These are phyloP conservation scores for Melitaea athalia DNA, from an alignment of 2,888 invertebrate species.

Conservation along the genomic window DNA sequence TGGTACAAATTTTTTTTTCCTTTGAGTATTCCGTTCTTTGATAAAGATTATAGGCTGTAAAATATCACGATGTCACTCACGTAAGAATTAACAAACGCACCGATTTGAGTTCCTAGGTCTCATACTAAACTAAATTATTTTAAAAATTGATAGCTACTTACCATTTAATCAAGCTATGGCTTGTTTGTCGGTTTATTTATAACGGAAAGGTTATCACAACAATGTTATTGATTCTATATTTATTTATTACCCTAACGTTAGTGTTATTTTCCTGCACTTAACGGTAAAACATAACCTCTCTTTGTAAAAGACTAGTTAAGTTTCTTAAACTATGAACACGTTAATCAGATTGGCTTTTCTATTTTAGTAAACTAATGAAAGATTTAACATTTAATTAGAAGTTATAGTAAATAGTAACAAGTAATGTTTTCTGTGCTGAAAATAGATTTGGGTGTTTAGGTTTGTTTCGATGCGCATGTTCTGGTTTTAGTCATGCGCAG, in stretches of 20 bases:
- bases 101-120: no score
- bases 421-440: slow-evolving; percentile 39
- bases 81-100: no score
- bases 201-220: background rate
- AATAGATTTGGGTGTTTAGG: slow-evolving; percentile 48
- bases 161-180: background rate
- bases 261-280: background rate
- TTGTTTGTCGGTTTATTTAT: background rate
- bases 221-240: background rate
- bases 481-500: slow-evolving; percentile 49
- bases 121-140: no score
- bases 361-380: background rate
- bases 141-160: background rate
- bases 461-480: slow-evolving; percentile 50
- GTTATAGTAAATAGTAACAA: background rate
- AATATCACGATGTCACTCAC: no score
- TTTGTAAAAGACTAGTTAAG: background rate
- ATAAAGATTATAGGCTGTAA: no score
- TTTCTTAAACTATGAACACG: background rate
- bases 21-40: no score
- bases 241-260: background rate
- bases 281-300: background rate
- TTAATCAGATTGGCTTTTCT: background rate
- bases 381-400: slow-evolving; percentile 5
- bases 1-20: no score